These are phyloP conservation scores for Helicoverpa armigera DNA, from an alignment of 1,140 invertebrate species.

Conservation along the genomic window DNA sequence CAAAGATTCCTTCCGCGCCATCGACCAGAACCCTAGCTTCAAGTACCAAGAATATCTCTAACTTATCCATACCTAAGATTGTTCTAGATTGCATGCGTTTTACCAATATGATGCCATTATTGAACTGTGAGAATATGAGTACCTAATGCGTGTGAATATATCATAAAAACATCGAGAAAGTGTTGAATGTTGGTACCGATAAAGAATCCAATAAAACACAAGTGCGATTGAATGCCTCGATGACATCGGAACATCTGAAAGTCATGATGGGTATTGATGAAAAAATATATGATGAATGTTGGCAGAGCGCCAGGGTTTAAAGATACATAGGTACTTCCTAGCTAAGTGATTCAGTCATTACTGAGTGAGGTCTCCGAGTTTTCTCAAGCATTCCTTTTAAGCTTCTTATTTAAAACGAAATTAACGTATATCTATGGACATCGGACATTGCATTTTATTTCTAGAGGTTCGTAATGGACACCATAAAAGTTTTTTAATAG, in stretches of 20 bases:
- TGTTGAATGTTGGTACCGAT: not conserved
- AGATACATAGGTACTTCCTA: constrained; percentile 41
- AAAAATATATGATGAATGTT: constrained; percentile 39
- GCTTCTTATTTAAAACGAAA: not conserved
- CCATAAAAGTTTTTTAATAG: constrained; percentile 9
- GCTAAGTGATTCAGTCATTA: constrained; percentile 8
- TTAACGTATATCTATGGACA: not conserved
- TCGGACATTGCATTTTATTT: not conserved
- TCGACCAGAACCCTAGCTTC: constrained; percentile 29
- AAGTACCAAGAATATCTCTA: not conserved
- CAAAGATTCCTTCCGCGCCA: constrained; percentile 28
- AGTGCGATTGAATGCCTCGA: constrained; percentile 17
- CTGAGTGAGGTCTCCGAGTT: constrained; percentile 18
- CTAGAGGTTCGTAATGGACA: not conserved
- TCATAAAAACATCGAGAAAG: constrained; percentile 6
- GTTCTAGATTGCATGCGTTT: constrained; percentile 21
- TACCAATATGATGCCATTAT: constrained; percentile 16
- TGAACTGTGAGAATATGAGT: constrained; percentile 10
- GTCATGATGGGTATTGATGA: constrained; percentile 38
- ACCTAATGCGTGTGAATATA: not conserved
- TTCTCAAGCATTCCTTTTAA: constrained; percentile 19
- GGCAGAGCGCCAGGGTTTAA: constrained; percentile 24
- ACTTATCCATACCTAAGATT: not conserved
- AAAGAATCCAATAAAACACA: constrained; percentile 23
- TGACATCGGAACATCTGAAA: constrained; percentile 44